Conservation (phyloP, 2,888 invertebrate species). For the Ceraclea dissimilis region DNA sequence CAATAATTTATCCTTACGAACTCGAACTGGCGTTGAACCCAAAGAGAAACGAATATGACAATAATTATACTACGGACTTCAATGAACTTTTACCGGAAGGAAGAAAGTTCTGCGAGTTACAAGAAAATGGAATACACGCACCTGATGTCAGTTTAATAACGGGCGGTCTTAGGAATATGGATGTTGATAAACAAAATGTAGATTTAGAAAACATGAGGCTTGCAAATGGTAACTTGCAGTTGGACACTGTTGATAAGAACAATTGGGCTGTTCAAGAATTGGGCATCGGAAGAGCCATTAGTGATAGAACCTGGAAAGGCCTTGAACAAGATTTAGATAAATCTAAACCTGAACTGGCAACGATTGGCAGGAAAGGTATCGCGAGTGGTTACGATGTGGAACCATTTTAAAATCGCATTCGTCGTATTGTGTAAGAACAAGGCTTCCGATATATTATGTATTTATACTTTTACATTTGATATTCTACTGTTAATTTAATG, state of each 20-base stretch:
- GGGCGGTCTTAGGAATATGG: conserved; percentile 56
- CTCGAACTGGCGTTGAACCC: conserved; percentile 75
- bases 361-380: conserved; percentile 69
- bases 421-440: too few relatives aligned
- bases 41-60: conserved; percentile 48
- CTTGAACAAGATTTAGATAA: conserved; percentile 74
- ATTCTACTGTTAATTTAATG: too few relatives aligned
- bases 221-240: conserved; percentile 27
- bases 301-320: conserved; percentile 74
- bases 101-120: conserved; percentile 43
- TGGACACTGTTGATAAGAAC: conserved; percentile 44
- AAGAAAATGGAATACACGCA: conserved; percentile 31
- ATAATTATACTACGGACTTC: conserved; percentile 65
- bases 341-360: conserved; percentile 58
- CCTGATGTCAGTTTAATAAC: conserved; percentile 69
- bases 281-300: conserved; percentile 56
- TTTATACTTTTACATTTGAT: too few relatives aligned
- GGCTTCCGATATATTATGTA: too few relatives aligned
- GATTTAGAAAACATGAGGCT: conserved; percentile 36
- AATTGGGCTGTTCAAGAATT: conserved; percentile 44
- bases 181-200: conserved; percentile 31
- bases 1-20: conserved; percentile 88
- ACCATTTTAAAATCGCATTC: conserved; percentile 27
- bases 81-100: conserved; percentile 63
- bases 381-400: conserved; percentile 63